A percentile compares a stretch with the other conserved stretches of the same genome.
Evolutionary conservation across 2,113 vertebrate genomes (phyloP).

Genomic region (Phylloscopus trochiloides): DNA sequence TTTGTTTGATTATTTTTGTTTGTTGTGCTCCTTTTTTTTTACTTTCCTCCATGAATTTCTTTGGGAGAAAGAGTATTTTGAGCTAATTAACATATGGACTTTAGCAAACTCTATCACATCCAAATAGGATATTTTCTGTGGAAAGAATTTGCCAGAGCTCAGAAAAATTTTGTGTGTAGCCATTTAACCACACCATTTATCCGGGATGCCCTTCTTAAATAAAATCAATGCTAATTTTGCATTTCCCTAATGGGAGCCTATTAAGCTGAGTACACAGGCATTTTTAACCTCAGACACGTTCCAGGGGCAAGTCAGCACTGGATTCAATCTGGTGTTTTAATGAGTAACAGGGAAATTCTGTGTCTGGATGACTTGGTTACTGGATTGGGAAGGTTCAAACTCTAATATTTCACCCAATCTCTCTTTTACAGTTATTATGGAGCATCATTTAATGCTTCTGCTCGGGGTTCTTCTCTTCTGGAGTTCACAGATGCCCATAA

Average conservation of each 20-base stretch:
- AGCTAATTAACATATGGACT: not conserved
- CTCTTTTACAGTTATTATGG: not conserved
- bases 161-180: not conserved
- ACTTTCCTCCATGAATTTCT: not conserved
- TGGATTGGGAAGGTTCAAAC: not conserved
- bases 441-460: not conserved
- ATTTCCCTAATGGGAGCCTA: constrained; percentile 39
- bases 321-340: not conserved
- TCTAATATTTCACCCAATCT: not conserved
- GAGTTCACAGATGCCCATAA: not conserved
- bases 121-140: not conserved
- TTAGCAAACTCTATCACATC: not conserved
- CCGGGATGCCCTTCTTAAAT: not conserved
- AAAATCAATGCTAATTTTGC: constrained; percentile 56
- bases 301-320: not conserved
- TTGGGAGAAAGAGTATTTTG: not conserved
- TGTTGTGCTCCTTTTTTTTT: not conserved
- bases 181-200: constrained; percentile 21
- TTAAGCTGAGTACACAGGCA: constrained; percentile 20
- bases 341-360: not conserved
- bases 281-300: constrained; percentile 17
- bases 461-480: not conserved
- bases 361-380: not conserved
- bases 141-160: not conserved
- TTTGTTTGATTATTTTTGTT: not conserved